Conservation (phyloP, 1,140 invertebrate species). For the Drosophila ercepeae region DNA sequence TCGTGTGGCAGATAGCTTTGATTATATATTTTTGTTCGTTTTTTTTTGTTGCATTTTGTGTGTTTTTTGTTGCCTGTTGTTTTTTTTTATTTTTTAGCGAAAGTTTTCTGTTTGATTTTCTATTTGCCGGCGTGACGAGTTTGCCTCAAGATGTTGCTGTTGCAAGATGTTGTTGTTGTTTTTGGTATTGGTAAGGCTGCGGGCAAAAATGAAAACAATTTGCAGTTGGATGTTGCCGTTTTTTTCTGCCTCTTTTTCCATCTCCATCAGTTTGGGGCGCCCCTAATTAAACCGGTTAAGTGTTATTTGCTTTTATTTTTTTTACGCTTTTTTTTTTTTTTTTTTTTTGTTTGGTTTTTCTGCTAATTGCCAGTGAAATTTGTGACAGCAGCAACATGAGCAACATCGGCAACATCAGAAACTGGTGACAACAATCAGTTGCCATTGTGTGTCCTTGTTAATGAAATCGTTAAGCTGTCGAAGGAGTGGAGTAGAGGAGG, state of each 20-base stretch:
- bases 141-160: conserved; percentile 5
- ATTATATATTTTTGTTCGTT: not conserved
- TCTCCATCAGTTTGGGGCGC: conserved; percentile 16
- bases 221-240: conserved; percentile 17
- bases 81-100: conserved; percentile 44
- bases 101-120: conserved; percentile 45
- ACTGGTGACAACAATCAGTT: conserved; percentile 36
- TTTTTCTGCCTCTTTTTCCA: conserved; percentile 9
- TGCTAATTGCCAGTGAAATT: conserved; percentile 57
- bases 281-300: conserved; percentile 58
- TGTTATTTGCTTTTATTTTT: conserved; percentile 6
- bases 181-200: not conserved
- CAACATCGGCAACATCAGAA: conserved; percentile 3
- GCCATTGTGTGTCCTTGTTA: conserved; percentile 45
- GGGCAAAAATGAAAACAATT: conserved; percentile 31
- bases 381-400: conserved; percentile 25
- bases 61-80: conserved; percentile 7
- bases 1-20: not conserved
- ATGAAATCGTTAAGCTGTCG: conserved; percentile 36
- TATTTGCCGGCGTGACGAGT: conserved; percentile 36
- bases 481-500: not conserved
- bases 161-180: not conserved
- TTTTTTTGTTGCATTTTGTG: conserved; percentile 28
- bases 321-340: not conserved
- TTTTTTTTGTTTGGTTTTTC: conserved; percentile 20